Base-by-base conservation (phyloP, 2,113 vertebrate genomes). In the Uropsilus gracilis region DNA sequence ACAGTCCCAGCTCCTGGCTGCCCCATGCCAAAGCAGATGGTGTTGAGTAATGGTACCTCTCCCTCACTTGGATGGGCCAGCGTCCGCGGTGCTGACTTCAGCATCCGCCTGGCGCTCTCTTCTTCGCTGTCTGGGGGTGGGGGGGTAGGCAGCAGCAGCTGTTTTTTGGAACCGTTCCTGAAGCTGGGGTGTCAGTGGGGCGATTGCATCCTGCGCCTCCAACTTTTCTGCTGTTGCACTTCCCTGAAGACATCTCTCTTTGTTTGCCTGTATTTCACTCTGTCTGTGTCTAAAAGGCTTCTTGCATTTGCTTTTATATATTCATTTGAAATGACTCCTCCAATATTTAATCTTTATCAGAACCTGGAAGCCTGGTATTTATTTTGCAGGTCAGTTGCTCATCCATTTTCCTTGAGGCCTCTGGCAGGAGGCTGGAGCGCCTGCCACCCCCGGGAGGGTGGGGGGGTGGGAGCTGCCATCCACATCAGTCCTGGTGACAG, bases 311-410 rank as follows among this genome's bases (percentile, higher is more conserved):
- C 97, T 97, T 97, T 98, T 98, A 98, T 98, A 97, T 97, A 96
- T 97, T 97, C 97, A 84, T 97, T 95, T 95, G 97, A 96, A 96
- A 97, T 97, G 97, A 97, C 98, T 98, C 96, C 97, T 96, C 95
- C 97, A 96, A 97, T 97, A 98, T 98, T 98, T 98, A 98, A 98
- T 98, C 97, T 97, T 95, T 97, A 98, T 98, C 98, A 97, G 97
- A 90, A 98, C 92, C 90, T 22, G 92, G 95, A 98, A 98, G 97
- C 95, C 97, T 96, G 97, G 97, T 97, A 91, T 98, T 98, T 98
- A 95, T 98, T 98, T 98, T 97, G 93, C 89, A 95, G 98, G 97
- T 98, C 97, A 97, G 93, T 94, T 94, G 97, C 96, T 98, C 98
- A 98, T 98, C 96, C 97, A 95, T 98, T 97, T 96, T 92, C 96